Conservation (phyloP, 2,797 vertebrate species). For the Manis pentadactyla region DNA sequence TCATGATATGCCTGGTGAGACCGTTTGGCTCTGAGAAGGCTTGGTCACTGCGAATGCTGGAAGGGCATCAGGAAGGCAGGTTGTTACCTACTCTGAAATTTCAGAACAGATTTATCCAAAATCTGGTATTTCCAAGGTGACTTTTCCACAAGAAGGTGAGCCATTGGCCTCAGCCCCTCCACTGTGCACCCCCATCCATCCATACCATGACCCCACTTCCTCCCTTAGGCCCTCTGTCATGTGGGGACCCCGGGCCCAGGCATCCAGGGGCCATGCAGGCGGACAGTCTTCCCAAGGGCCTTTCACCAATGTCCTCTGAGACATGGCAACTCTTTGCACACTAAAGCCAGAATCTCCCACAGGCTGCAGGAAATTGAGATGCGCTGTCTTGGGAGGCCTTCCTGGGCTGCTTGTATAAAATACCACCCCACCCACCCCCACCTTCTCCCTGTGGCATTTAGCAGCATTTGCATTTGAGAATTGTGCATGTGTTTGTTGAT, state of each 20-base stretch:
- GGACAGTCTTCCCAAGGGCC: too few relatives aligned
- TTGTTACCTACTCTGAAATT: neutral
- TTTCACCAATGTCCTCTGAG: too few relatives aligned
- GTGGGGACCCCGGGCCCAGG: neutral
- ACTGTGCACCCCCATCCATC: neutral
- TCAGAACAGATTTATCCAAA: neutral
- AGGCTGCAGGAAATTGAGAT: neutral
- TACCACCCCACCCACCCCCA: too few relatives aligned
- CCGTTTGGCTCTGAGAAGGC: too few relatives aligned
- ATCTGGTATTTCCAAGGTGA: neutral
- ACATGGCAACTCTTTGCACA: too few relatives aligned
- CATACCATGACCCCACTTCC: fast-evolving
- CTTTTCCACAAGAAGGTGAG: neutral
- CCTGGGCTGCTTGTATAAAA: too few relatives aligned
- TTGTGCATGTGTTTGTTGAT: too few relatives aligned
- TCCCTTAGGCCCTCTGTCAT: neutral
- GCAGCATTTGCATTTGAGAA: neutral
- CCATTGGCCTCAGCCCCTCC: neutral
- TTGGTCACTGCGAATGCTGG: neutral
- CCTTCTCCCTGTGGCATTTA: neutral
- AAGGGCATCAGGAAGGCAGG: neutral
- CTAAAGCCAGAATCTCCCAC: neutral
- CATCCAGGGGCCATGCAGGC: too few relatives aligned
- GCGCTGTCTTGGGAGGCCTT: neutral
- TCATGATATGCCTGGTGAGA: too few relatives aligned